Base-by-base conservation (phyloP, 2,888 invertebrate genomes). In the Melanostoma scalare region DNA sequence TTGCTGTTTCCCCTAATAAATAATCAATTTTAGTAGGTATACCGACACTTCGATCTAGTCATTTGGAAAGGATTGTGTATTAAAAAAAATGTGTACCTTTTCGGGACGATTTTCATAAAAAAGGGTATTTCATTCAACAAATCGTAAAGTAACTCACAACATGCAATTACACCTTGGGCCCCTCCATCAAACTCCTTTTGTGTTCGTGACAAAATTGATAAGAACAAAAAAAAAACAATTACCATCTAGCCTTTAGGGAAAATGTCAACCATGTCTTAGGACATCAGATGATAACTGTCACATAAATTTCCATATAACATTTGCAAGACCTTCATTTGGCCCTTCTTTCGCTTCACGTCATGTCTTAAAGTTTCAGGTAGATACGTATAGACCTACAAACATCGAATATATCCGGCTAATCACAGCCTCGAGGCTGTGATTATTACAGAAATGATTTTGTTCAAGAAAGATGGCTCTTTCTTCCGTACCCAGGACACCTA, bases 251-350 rank as follows among this genome's bases (percentile, higher is more conserved):
- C 75, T 38, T 40, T 48, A 52, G n/a, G 10, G 40, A 76, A 60
- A 35, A 48, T 67, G 81, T 77, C 81, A 81, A 58, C 60, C 61
- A 44, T 35, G 40, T 53, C 67, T 55, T 44, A 72, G 72, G 77
- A 77, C 46, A 68, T 38, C 50, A 38, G 31, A 60, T 53, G 46
- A 82, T 73, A 78, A 78, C 73, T 68, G 82, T 82, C 82, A 82
- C 82, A 78, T 69, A 69, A 78, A 82, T 82, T 78, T 78, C 56
- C 73, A 82, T 82, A 63, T 50, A 71, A 50, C 44, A 53, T 60
- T 61, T n/a, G 42, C 46, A 68, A 68, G 55, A 61, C 52, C 61
- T 68, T 60, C 20, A 67, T 71, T 80, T 61, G 6, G 42, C 52
- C 31, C 38, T 40, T 60, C 46, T 33, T 63, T 50, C 8, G 35